Evolutionary conservation across 2,797 vertebrate genomes (phyloP).

Genomic region (Heliangelus exortis): DNA sequence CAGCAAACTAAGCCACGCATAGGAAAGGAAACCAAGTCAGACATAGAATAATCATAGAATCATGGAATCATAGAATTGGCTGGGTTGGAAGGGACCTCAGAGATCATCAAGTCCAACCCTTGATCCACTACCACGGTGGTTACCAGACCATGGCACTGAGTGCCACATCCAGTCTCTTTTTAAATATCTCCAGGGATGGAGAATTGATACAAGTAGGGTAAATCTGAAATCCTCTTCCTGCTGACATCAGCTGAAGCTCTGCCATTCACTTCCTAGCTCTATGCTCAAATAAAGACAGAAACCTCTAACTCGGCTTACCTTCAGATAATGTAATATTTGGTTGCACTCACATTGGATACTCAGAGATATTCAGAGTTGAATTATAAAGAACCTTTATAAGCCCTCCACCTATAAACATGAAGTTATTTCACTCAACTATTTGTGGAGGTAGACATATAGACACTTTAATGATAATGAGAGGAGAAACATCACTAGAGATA

Average conservation of each 20-base stretch:
- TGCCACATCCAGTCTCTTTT: too few relatives aligned
- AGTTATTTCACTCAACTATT: accelerated
- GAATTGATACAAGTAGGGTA: background rate
- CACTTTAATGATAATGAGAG: background rate
- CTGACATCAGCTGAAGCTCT: background rate
- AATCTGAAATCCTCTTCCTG: background rate
- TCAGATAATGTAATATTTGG: background rate
- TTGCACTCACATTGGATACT: background rate
- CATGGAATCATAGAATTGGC: too few relatives aligned
- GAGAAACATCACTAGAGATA: background rate
- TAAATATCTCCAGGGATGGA: too few relatives aligned
- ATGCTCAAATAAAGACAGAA: background rate
- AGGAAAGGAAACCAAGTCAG: background rate
- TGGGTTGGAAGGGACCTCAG: too few relatives aligned
- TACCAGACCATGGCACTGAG: too few relatives aligned
- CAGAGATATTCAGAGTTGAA: background rate
- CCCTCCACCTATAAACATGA: background rate
- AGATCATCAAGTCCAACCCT: too few relatives aligned
- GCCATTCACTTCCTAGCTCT: background rate
- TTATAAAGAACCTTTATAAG: background rate
- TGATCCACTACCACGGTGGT: too few relatives aligned
- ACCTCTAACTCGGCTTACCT: background rate
- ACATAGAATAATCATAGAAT: background rate
- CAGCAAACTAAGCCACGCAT: background rate
- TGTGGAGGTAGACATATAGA: background rate